Evolutionary conservation across 2,888 invertebrate species (phyloP), one percentile per base, ranked within the genome.

Genomic region (Coenonympha arcania): DNA sequence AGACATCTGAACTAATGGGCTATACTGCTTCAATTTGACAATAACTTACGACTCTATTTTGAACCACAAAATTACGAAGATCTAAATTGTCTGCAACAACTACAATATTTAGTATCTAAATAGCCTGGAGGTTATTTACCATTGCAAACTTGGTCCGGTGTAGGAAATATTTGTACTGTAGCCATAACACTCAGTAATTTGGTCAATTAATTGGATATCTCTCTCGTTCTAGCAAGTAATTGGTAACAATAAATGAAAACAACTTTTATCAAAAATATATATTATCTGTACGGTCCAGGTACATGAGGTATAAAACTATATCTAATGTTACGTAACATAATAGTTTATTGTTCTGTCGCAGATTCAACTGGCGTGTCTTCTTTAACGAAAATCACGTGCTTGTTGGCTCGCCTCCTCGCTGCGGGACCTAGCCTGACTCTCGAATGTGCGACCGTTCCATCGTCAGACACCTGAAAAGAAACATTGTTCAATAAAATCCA

Each of bases 381-480:
- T 46, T 53, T 36, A 1, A 53, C 33, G 9, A 58, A 9, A 39
- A 58, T 40, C 6, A 54, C 48, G 16, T 41, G 54, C 9, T 58
- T 58, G 34, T 56, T 50, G 18, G 56, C 56, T 49, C 54, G 42
- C 41, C 58, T 50, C 28, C 54, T 56, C 6, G 37, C 54, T 11
- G 37, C 54, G n/a, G 52, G 54, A 19, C 56, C 52, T 4, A 45
- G 33, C n/a, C 56, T 50, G 3, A 43, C 42, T 41, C 47, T 45
- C 42, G 43, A 20, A 16, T 44, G 9, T 31, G 42, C 48, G 19
- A 44, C 42, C 9, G 37, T 42, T 30, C 52, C 56, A 26, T 54
- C 54, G 15, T 24, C 52, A 50, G 37, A 41, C 47, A 55, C 47
- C 55, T 55, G 11, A 30, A 4, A 26, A 40, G 20, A 22, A 15